Evolutionary conservation across 2,113 vertebrate genomes (phyloP).

Genomic region (Macquaria ambigua): DNA sequence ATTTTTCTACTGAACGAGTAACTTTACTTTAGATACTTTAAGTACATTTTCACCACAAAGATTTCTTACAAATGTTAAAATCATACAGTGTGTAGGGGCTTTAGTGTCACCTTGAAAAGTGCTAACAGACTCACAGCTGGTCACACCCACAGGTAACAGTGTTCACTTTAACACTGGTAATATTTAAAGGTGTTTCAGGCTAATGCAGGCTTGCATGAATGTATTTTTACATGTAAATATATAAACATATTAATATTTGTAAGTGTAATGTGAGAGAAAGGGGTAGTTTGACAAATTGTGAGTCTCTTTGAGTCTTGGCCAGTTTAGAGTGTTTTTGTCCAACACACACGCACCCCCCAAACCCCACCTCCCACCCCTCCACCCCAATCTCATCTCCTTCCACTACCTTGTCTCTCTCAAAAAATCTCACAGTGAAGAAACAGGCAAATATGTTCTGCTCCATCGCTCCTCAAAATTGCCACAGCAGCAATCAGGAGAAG

Average conservation of each 20-base stretch:
- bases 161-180: background rate
- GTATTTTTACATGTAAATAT: background rate
- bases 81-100: background rate
- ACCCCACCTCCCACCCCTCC: no score
- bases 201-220: conserved; percentile 9
- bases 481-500: conserved; percentile 11
- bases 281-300: background rate
- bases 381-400: background rate
- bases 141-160: background rate
- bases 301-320: background rate
- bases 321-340: background rate
- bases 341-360: background rate
- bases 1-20: no score
- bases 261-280: background rate
- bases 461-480: conserved; percentile 22
- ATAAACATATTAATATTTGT: background rate
- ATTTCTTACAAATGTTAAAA: background rate
- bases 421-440: conserved; percentile 2
- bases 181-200: background rate
- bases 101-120: conserved; percentile 5
- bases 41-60: no score
- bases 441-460: conserved; percentile 17
- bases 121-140: background rate
- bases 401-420: background rate
- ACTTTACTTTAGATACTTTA: no score